Base-by-base conservation (phyloP, 2,113 vertebrate species). In the Boleophthalmus pectinirostris region DNA sequence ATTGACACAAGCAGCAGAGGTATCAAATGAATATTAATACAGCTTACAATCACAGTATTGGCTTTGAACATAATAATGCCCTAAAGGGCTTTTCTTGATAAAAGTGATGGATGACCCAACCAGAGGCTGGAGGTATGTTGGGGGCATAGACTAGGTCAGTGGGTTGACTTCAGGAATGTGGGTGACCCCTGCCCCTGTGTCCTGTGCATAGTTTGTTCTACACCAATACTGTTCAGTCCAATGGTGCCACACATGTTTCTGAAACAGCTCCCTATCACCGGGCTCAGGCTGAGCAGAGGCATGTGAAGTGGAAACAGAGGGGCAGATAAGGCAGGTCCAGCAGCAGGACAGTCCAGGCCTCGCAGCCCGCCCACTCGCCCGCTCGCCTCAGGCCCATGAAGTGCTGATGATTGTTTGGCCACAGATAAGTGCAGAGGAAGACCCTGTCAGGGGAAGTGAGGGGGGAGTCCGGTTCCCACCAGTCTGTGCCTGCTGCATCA, bases 261-360 rank as follows among this genome's bases (percentile, higher is more conserved):
- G 91, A 1, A 5, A 95, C 96, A 95, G 95, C 96, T 96, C 81
- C 89, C 95, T 96, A 97, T 97, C 96, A 1, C 53, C 46, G 43
- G 74, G 82, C 54, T 57, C 54, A 57, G 85, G 84, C 83, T 83
- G 78, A 89, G 83, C 86, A 92, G 88, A 85, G 91, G 85, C 94
- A 95, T 93, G 93, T 93, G 86, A 86, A 85, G 87, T 88, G 80
- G 88, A 86, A 89, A 85, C 58, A 29, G 87, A 68, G 65, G 77
- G 70, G 61, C 45, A 82, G 90, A 91, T 91, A 91, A 91, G 80
- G 80, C 82, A 53, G 68, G 24, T 29, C 57, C 75, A 58, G 82
- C 66, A 54, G 69, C 77, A 84, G 83, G 70, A 87, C 75, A 88
- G 88, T 86, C 85, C 81, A 84, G 78, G 87, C 84, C 80, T 84